Evolutionary conservation across 1,140 invertebrate species (phyloP).

Genomic region (Rhyzopertha dominica): DNA sequence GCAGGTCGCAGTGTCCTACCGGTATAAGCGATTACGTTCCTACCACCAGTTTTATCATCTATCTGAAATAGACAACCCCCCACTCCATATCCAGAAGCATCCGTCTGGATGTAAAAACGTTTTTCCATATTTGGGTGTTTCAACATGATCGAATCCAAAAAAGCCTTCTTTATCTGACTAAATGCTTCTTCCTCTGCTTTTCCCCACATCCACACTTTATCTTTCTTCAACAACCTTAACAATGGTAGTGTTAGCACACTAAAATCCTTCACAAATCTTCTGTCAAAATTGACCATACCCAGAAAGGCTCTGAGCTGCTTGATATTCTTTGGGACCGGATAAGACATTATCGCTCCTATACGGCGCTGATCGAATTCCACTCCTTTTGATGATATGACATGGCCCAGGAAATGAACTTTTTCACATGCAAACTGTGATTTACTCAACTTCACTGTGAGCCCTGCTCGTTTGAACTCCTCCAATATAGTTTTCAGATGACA

Average conservation of each 20-base stretch:
- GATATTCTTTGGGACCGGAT: slow-evolving; percentile 35
- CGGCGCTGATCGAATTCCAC: slow-evolving; percentile 34
- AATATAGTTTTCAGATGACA: slow-evolving; percentile 6
- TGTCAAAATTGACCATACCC: slow-evolving; percentile 45
- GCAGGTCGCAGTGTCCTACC: background rate
- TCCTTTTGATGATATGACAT: slow-evolving; percentile 36
- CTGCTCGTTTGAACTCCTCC: background rate
- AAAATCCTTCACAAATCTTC: slow-evolving; percentile 42
- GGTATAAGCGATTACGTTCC: slow-evolving; percentile 1
- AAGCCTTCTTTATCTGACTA: background rate
- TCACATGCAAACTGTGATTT: slow-evolving; percentile 8
- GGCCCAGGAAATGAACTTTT: slow-evolving; percentile 44
- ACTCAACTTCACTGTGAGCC: slow-evolving; percentile 4
- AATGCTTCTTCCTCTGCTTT: background rate
- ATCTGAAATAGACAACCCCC: slow-evolving; percentile 2
- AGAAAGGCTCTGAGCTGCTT: slow-evolving; percentile 45
- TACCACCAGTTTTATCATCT: background rate
- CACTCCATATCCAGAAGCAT: background rate
- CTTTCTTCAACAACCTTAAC: background rate
- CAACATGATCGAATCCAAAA: background rate
- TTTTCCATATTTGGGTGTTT: background rate
- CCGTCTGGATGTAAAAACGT: slow-evolving; percentile 1
- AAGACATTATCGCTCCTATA: slow-evolving; percentile 31
- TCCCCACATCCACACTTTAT: background rate
- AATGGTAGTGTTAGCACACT: slow-evolving; percentile 13